These are phyloP conservation scores for Araneus ventricosus DNA, from an alignment of 1,140 invertebrate genomes.

Conservation along the genomic window DNA sequence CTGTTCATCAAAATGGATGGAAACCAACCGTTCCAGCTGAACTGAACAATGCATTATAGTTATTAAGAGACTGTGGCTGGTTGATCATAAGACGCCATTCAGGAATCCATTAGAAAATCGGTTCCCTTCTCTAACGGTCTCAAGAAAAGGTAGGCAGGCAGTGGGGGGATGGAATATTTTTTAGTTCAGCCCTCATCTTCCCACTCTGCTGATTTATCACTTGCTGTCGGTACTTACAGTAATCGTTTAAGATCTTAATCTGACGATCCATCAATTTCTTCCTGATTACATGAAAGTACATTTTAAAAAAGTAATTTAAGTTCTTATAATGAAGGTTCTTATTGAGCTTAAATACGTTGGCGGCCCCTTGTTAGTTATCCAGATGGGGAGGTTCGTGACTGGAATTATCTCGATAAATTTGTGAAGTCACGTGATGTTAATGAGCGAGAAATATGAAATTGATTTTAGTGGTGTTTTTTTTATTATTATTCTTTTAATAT, in stretches of 20 bases:
- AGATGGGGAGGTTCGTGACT: neutral
- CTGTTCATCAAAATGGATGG: neutral
- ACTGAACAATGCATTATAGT: conserved; percentile 25
- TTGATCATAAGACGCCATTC: conserved; percentile 42
- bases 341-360: conserved; percentile 31
- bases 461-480: neutral
- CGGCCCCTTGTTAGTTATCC: conserved; percentile 13
- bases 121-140: neutral
- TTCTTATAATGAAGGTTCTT: conserved; percentile 41
- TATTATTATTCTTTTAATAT: neutral
- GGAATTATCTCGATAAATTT: conserved; percentile 34
- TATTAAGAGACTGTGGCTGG: conserved; percentile 20
- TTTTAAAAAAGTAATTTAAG: conserved; percentile 54
- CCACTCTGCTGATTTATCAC: conserved; percentile 40
- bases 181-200: conserved; percentile 14
- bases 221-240: conserved; percentile 8
- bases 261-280: conserved; percentile 37
- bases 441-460: conserved; percentile 28
- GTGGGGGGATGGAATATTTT: neutral
- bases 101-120: conserved; percentile 52
- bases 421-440: neutral
- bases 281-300: conserved; percentile 41
- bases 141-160: neutral
- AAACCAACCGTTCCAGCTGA: conserved; percentile 4
- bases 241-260: conserved; percentile 61